Evolutionary conservation across 1,140 invertebrate species (phyloP), one percentile per base, ranked within the genome.

Genomic region (Dolichoris vasculosae): DNA sequence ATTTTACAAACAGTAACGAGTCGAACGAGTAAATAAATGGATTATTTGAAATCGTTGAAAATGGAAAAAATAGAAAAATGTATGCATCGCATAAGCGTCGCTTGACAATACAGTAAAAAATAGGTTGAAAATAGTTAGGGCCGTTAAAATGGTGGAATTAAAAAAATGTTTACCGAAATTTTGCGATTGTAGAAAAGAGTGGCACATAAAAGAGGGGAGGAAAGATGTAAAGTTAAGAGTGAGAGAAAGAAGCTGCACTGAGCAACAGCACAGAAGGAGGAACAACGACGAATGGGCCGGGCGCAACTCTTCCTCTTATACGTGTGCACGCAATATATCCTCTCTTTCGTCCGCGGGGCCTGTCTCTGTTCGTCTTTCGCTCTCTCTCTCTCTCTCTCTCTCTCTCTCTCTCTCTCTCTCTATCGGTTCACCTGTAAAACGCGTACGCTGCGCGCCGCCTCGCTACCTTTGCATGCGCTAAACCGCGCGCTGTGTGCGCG

Each of bases 291-390:
- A 85, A 85, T 80, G 83, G 77, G 76, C 78, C 55, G 73, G 59
- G 59, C 79, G 55, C 67, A 85, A 86, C 87, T 87, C 88, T 89
- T 86, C 20, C 63, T 83, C 88, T 83, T 88, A 86, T 88, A 89
- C 84, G 86, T 75, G 86, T 85, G 67, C 87, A 86, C 85, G 84
- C 81, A 78, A 78, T 78, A 78, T 84, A 84, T 55, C 63, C 48
- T 75, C 64, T 84, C 83, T 73, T 73, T 73, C 86, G 43, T 38
- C 40, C 67, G 48, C 64, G 32, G 51, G 11, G 23, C 40, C 30
- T 43, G n/a, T 26, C 9, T 38, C 64, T 32, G 48, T 48, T 75
- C 59, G 32, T n/a, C 86, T 80, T 64, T n/a, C 63, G 43, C 64
- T 63, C 76, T 73, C 69, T 73, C 40, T 81, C 63, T 43, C 81